phyloP scores from a whole-genome alignment of 2,113 vertebrate genomes.

The Hippocampus mohnikei region DNA sequence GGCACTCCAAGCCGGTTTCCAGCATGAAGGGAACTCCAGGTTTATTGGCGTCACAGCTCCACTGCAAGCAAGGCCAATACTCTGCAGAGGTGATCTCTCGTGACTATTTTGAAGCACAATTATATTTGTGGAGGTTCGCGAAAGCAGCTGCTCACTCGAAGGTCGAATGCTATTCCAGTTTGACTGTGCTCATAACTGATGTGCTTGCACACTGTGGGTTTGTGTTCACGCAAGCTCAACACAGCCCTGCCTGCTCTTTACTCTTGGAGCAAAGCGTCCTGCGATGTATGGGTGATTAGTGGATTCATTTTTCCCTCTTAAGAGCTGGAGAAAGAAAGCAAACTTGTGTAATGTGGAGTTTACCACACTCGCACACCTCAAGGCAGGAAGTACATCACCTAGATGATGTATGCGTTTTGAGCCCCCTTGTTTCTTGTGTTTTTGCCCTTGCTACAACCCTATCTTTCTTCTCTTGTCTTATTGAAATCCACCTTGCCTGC shows the following conservation, averaged over 20 bases:
- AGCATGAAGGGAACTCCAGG: conserved; percentile 31
- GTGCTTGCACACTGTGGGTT: conserved; percentile 8
- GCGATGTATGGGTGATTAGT: conserved; percentile 58
- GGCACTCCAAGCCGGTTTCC: conserved; percentile 27
- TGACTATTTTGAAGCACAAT: conserved; percentile 50
- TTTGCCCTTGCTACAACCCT: not conserved
- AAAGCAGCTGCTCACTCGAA: conserved; percentile 15
- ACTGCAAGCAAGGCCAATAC: conserved; percentile 23
- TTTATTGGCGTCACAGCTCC: conserved; percentile 50
- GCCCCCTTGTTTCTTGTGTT: not conserved
- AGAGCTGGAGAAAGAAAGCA: conserved; percentile 60
- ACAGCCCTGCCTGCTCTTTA: conserved; percentile 35
- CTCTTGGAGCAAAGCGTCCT: conserved; percentile 38
- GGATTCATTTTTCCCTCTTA: conserved; percentile 64
- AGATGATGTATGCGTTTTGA: conserved; percentile 3
- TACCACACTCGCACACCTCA: conserved; percentile 34
- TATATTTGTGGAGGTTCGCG: conserved; percentile 34
- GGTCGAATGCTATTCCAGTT: conserved; percentile 22
- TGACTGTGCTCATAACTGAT: conserved; percentile 17
- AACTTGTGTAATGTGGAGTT: conserved; percentile 49
- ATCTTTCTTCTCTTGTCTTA: conserved; percentile 37
- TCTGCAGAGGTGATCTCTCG: conserved; percentile 36
- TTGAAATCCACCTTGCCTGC: conserved; percentile 56
- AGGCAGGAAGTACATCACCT: conserved; percentile 23
- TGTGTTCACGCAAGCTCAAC: conserved; percentile 19